Base-by-base conservation (phyloP, 2,113 vertebrate genomes). In the Larimichthys polyactis region DNA sequence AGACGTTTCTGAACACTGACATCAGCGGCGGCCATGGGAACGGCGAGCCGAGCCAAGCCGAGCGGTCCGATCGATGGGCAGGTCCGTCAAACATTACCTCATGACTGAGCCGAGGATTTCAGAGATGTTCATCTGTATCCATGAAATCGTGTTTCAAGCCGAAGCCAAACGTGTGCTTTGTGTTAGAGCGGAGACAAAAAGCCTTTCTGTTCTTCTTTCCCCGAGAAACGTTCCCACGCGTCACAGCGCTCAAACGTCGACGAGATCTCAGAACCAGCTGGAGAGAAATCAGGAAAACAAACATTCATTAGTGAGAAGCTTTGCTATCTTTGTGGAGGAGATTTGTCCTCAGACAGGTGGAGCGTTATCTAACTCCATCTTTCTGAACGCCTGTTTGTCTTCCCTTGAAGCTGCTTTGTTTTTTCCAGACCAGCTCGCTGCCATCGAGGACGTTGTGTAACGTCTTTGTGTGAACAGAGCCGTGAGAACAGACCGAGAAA, bases 121-220 rank as follows among this genome's bases (percentile, higher is more conserved):
- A 80, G 55, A 79, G 82, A 65, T 43, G 63, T 68, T 46, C 44
- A 5, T 78, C 66, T 75, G 79, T 62, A 55, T 68, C 36, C 14
- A 43, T 75, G 68, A 80, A 63, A 40, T 54, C 1, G 11, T 1
- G 29, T 44, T 64, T 71, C 17, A 24, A 4, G 29, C 52, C 3
- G 64, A 46, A 66, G 71, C 83, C 52, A 82, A 88, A 76, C 11
- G 79, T 83, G 79, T 81, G 90, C 75, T 88, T 86, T 83, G 69
- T 69, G 77, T 81, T 88, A 79, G 19, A 43, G 17, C 57, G 0
- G 68, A 79, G 83, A 55, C 66, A 71, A 64, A 81, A 78, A 36
- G 20, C 52, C 43, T 82, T 54, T 77, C 49, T 77, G 73, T 83
- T 55, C 52, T 3, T 64, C 72, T 2, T 19, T 8, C 4, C 67